Evolutionary conservation across 37 sponge, comb jelly and placozoan genomes (phyloP).

Genomic region (Oscarella lobularis): DNA sequence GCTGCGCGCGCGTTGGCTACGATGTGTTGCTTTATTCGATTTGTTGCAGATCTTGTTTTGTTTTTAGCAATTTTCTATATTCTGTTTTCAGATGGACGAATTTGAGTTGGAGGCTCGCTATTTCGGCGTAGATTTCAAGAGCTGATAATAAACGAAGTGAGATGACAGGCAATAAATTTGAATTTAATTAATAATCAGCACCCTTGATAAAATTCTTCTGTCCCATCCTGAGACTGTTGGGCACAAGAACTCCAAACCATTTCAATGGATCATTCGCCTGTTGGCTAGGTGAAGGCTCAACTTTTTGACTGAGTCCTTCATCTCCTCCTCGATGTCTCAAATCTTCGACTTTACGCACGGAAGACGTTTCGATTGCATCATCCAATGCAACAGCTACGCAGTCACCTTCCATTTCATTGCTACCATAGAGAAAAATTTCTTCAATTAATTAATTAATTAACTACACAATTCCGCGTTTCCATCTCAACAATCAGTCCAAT

Average conservation of each 20-base stretch:
- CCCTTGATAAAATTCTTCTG: constrained; percentile 55
- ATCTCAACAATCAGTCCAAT: not conserved
- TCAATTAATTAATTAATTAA: no score
- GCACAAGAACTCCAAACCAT: constrained; percentile 73
- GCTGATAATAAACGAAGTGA: no score
- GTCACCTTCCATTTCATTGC: no score
- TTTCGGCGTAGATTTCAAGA: not conserved
- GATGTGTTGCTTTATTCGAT: not conserved
- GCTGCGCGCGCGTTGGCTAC: not conserved
- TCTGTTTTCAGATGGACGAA: not conserved
- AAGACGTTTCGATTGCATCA: no score
- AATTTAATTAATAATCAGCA: no score
- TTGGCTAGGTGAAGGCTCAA: not conserved
- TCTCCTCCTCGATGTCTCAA: constrained; percentile 12
- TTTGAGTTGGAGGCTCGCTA: not conserved
- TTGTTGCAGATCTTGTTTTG: not conserved
- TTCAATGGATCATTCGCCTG: constrained; percentile 29
- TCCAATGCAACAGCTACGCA: no score
- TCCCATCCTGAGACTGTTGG: constrained; percentile 26
- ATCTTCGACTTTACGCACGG: not conserved
- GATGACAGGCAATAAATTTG: no score
- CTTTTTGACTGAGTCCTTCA: not conserved
- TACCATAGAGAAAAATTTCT: no score
- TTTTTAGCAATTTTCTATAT: not conserved
- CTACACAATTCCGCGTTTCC: no score